Base-by-base conservation (phyloP, 2,888 invertebrate species). In the Agrotis clavis region DNA sequence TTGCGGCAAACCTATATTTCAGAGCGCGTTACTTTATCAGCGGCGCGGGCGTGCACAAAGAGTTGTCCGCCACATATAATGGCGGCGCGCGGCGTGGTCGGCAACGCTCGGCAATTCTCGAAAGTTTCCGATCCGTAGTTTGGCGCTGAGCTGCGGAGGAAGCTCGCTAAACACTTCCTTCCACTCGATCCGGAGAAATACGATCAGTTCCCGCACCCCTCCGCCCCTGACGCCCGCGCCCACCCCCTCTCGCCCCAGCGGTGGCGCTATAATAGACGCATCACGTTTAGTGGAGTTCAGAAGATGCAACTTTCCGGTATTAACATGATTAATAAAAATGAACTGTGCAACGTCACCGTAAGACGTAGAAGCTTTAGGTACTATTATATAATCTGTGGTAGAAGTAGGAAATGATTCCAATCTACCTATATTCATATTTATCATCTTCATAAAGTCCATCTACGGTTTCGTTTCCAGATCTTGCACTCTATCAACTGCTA, bases 81-180 rank as follows among this genome's bases (percentile, higher is more conserved):
- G 25, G 47, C 21, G 16, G 30, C 30, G 19, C 48, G 47, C 21
- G 16, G 30, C 30, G 19, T 53, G 59, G 45, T 54, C 78, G 75
- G 47, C 53, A n/a, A 19, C 41, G 41, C 21, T 77, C 69, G 77
- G 60, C 41, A 66, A 77, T 73, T 74, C 69, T 71, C 76, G 73
- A 76, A 62, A 56, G 63, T 57, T 83, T 84, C 82, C 82, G 79
- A 77, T 84, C 70, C 30, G 50, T 68, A 60, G 72, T 62, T 64
- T 66, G 62, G 56, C 65, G 21, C 72, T 50, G 53, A 45, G 50
- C n/a, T n/a, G n/a, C 63, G 65, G 69, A 74, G 81, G 88, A 86
- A 88, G 82, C 84, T 74, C 72, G 74, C 84, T 89, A 88, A 89
- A 88, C 84, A 82, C 85, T 89, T 89, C 89, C 89, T 89, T 89